phyloP scores from a whole-genome alignment of 1,140 invertebrate genomes.

The Oscheius sp. region DNA sequence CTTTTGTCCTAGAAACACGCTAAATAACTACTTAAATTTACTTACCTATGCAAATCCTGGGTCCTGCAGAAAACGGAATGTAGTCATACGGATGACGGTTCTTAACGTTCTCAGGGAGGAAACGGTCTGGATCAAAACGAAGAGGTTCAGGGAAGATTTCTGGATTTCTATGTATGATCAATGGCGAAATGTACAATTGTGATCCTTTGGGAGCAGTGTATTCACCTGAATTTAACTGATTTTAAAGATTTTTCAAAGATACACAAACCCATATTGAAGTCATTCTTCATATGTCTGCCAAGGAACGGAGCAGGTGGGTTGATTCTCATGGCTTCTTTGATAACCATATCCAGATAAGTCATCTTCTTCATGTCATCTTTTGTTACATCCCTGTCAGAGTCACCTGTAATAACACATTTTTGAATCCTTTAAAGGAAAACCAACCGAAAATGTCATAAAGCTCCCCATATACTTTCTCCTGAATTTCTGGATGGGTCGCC shows the following conservation, averaged over 20 bases:
- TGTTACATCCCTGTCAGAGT: slow-evolving; percentile 73
- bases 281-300: slow-evolving; percentile 71
- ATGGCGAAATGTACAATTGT: slow-evolving; percentile 55
- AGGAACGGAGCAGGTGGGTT: slow-evolving; percentile 69
- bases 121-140: slow-evolving; percentile 84
- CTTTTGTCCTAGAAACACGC: slow-evolving; percentile 64
- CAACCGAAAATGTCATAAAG: slow-evolving; percentile 65
- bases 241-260: neutral
- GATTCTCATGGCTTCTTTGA: slow-evolving; percentile 77
- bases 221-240: slow-evolving; percentile 23
- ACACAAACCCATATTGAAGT: slow-evolving; percentile 65
- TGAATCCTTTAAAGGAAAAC: slow-evolving; percentile 33
- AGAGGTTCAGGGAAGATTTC: slow-evolving; percentile 77
- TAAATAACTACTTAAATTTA: slow-evolving; percentile 82
- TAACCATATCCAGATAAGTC: slow-evolving; percentile 78
- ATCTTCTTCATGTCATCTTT: slow-evolving; percentile 77
- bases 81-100: slow-evolving; percentile 63
- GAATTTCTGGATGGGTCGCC: slow-evolving; percentile 63
- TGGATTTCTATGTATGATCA: slow-evolving; percentile 62
- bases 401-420: slow-evolving; percentile 67
- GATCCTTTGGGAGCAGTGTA: slow-evolving; percentile 57
- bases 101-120: slow-evolving; percentile 75
- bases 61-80: slow-evolving; percentile 63
- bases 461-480: slow-evolving; percentile 76
- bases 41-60: slow-evolving; percentile 66